Conservation (phyloP, 2,797 vertebrate genomes). For the Melanogrammus aeglefinus region DNA sequence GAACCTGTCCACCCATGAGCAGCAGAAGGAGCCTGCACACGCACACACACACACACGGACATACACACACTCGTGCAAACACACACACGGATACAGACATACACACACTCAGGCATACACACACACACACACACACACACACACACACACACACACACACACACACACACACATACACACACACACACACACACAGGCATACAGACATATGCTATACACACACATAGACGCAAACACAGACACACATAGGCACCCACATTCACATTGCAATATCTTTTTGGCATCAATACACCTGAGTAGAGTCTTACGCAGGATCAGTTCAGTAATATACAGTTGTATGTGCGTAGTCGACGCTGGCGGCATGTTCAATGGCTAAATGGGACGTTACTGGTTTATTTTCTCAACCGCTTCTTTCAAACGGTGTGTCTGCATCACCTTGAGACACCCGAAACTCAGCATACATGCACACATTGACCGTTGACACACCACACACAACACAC, state of each 20-base stretch:
- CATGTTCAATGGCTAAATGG: neutral
- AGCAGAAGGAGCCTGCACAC: neutral
- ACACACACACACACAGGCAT: neutral
- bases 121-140: constrained; percentile 11
- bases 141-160: neutral
- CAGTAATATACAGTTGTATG: neutral
- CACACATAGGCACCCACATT: neutral
- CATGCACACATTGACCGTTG: neutral
- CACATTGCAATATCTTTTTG: neutral
- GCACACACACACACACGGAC: neutral
- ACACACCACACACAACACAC: neutral
- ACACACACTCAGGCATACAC: too few relatives aligned
- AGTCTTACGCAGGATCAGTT: neutral
- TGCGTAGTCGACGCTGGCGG: neutral
- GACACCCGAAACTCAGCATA: neutral
- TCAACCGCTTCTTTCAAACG: neutral
- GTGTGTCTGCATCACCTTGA: neutral
- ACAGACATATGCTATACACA: neutral
- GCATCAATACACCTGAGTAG: neutral
- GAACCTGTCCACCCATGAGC: neutral
- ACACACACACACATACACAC: neutral
- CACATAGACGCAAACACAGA: neutral
- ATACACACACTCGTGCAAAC: neutral
- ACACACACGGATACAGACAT: constrained; percentile 7
- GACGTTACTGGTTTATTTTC: neutral